Conservation (phyloP, 23 tunicate genomes). For the Corella eumyota region DNA sequence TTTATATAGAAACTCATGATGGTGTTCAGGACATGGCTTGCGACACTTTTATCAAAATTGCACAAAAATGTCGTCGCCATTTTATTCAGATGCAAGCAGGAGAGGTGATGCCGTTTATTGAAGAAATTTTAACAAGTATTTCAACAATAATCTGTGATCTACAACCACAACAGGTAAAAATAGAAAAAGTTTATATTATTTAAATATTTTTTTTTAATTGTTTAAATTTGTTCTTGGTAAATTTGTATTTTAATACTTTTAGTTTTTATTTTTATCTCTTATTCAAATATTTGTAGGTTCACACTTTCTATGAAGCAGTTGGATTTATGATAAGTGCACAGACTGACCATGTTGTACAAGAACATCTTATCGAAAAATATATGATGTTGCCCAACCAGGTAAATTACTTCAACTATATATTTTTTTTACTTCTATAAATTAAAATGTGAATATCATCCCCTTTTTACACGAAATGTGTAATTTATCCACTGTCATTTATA, state of each 20-base stretch:
- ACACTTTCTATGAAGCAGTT: slow-evolving; percentile 99
- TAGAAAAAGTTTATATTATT: background rate
- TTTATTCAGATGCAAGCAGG: slow-evolving; percentile 96
- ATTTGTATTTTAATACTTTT: background rate
- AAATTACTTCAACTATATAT: no score
- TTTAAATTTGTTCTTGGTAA: background rate
- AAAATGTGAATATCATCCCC: background rate
- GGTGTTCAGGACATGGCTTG: slow-evolving; percentile 99
- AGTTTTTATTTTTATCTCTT: background rate
- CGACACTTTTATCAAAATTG: slow-evolving; percentile 98
- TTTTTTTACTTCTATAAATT: background rate
- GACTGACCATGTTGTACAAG: slow-evolving; percentile 84
- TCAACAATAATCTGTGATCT: slow-evolving; percentile 95
- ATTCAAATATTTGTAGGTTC: slow-evolving; percentile 35
- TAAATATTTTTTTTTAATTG: background rate
- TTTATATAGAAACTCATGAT: slow-evolving; percentile 96
- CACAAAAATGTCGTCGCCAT: slow-evolving; percentile 97
- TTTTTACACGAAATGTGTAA: background rate
- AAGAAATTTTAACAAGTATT: slow-evolving; percentile 87
- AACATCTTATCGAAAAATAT: slow-evolving; percentile 95
- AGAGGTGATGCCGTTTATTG: slow-evolving; percentile 99
- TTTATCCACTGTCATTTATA: background rate
- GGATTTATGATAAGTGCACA: slow-evolving; percentile 98
- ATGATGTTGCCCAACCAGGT: slow-evolving; percentile 98
- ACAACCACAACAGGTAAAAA: slow-evolving; percentile 93